phyloP scores from a whole-genome alignment of 2,888 invertebrate species.

The Melieria picta region DNA sequence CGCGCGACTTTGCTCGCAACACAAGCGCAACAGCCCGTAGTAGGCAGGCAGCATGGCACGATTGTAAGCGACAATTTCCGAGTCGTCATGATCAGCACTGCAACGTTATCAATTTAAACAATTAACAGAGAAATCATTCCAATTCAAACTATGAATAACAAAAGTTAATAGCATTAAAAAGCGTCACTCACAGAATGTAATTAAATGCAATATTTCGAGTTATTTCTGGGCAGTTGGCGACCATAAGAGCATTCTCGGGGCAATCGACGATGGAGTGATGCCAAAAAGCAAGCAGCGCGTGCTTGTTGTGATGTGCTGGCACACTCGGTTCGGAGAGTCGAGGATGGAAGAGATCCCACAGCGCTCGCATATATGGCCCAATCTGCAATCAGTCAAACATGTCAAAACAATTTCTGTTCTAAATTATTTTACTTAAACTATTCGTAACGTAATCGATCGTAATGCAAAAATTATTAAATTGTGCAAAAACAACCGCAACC shows the following conservation, averaged over 20 bases:
- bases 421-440: neutral
- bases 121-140: neutral
- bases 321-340: conserved; percentile 94
- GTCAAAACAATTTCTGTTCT: conserved; percentile 46
- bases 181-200: conserved; percentile 87
- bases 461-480: neutral
- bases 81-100: conserved; percentile 96
- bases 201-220: conserved; percentile 96
- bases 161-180: neutral
- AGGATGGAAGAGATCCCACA: conserved; percentile 96
- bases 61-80: conserved; percentile 94
- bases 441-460: neutral
- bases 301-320: conserved; percentile 95
- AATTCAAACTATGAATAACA: neutral
- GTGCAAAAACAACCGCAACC: conserved; percentile 39
- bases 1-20: conserved; percentile 86
- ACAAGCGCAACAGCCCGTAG: conserved; percentile 87
- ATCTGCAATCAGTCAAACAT: conserved; percentile 71
- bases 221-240: conserved; percentile 86
- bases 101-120: conserved; percentile 38
- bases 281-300: conserved; percentile 92
- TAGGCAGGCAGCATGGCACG: conserved; percentile 93
- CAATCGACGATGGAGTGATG: conserved; percentile 93
- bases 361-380: conserved; percentile 88
- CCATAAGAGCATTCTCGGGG: conserved; percentile 89